Evolutionary conservation across 2,113 vertebrate genomes (phyloP).

Genomic region (Chaenocephalus aceratus): DNA sequence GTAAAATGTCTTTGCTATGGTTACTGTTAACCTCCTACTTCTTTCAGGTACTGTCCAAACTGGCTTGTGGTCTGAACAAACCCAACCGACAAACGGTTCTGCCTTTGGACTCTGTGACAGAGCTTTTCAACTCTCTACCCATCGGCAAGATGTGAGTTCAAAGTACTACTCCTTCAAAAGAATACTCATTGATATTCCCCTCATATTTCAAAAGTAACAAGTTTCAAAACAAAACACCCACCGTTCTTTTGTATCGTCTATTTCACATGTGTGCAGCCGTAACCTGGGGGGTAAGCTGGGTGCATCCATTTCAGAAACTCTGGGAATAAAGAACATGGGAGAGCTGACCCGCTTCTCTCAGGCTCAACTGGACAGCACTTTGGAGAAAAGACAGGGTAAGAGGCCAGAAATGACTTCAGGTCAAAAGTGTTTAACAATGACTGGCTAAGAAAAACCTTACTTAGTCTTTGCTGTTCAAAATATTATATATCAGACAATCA

Average conservation of each 20-base stretch:
- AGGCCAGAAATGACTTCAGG: not conserved
- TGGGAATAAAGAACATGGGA: conserved; percentile 92
- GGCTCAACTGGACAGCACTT: conserved; percentile 89
- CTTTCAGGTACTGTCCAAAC: conserved; percentile 91
- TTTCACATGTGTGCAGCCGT: conserved; percentile 80
- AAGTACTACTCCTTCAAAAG: conserved; percentile 1
- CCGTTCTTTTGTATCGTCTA: not conserved
- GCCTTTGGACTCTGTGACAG: conserved; percentile 86
- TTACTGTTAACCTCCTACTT: not conserved
- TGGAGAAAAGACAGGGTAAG: conserved; percentile 96
- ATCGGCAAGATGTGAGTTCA: conserved; percentile 92
- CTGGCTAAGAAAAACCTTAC: not conserved
- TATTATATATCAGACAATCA: not conserved
- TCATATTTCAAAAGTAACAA: not conserved
- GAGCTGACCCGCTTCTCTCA: conserved; percentile 89
- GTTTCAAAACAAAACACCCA: not conserved
- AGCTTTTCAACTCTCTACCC: conserved; percentile 91
- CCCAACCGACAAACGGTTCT: conserved; percentile 94
- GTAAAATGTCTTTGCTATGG: not conserved
- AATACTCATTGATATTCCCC: not conserved
- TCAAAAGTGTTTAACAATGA: not conserved
- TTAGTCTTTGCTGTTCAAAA: not conserved
- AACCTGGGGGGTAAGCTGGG: conserved; percentile 96
- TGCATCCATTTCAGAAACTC: conserved; percentile 85
- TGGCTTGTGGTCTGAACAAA: conserved; percentile 96